Evolutionary conservation across 1,140 invertebrate genomes (phyloP), one percentile per base, ranked within the genome.

Genomic region (Drosophila sp.): DNA sequence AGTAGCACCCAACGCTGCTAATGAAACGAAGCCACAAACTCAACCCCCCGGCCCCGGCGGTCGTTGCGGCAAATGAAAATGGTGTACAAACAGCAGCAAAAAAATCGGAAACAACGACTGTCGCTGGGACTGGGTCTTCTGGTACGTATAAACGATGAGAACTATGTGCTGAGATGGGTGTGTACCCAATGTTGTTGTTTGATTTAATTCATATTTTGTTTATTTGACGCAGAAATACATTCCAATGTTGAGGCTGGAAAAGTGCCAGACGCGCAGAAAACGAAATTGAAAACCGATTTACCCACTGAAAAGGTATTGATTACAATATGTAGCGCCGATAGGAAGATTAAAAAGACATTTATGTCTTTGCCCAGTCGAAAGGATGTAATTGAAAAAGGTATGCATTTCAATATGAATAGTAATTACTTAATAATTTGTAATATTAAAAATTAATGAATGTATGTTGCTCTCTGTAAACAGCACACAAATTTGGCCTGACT

Each of bases 21-120:
- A 66, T 18, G 82, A 87, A 16, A 29, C 36, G 25, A 78, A 78
- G 14, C 21, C 50, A 40, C 75, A 70, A 46, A 61, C 53, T 27
- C 65, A 61, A 51, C 64, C 75, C 75, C 34, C 25, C 57, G 57
- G 56, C 71, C 69, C 46, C 74, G 59, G 63, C 78, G 76, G 70
- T 75, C 72, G 59, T 75, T 72, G 53, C 54, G 46, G 45, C 73
- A 76, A 89, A 73, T 43, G 82, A 87, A 87, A 87, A 87, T 87
- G 82, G 82, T 87, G 79, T 87, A 82, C 83, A 89, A 87, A 82
- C 83, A 81, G 71, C 64, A 81, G 67, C 67, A 76, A 87, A 72
- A 87, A 87, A 86, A 75, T 75, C 72, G 45, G 82, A 86, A 67
- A 64, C 63, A 32, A 38, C 50, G 45, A 62, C 38, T 13, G 36